Evolutionary conservation across 1,140 invertebrate species (phyloP).

Genomic region (Micrasema longulum): DNA sequence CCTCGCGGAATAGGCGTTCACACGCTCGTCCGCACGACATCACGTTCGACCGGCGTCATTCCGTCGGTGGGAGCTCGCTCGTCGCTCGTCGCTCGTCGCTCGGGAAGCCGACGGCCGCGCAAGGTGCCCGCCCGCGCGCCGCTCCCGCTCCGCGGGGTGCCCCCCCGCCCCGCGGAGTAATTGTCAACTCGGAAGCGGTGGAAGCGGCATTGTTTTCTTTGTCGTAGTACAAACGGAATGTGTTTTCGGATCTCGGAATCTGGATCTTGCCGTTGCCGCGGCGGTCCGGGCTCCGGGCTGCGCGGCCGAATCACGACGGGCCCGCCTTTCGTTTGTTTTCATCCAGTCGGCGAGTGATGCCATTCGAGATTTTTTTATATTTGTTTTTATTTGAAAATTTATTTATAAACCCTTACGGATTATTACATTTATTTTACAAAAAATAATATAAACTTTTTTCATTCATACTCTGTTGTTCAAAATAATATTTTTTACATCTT

Average conservation of each 20-base stretch:
- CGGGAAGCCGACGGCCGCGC: constrained; percentile 10
- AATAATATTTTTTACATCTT: too few relatives aligned
- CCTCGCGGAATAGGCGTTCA: constrained; percentile 21
- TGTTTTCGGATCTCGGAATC: constrained; percentile 6
- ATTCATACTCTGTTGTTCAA: too few relatives aligned
- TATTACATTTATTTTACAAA: too few relatives aligned
- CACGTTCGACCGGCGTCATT: constrained; percentile 33
- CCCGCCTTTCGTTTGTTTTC: too few relatives aligned
- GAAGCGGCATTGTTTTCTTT: constrained; percentile 26
- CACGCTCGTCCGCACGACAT: constrained; percentile 1
- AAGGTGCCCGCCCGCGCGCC: neutral
- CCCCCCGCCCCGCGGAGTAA: constrained; percentile 11
- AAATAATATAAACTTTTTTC: too few relatives aligned
- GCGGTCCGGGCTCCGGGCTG: too few relatives aligned
- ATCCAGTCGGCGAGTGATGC: too few relatives aligned
- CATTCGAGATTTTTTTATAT: too few relatives aligned
- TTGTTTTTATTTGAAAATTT: too few relatives aligned
- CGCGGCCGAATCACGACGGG: too few relatives aligned
- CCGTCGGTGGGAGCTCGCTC: constrained; percentile 1
- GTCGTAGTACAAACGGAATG: constrained; percentile 24
- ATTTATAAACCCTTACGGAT: too few relatives aligned
- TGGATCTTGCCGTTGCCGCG: too few relatives aligned
- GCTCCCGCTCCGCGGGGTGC: constrained; percentile 5
- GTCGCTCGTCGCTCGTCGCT: neutral
- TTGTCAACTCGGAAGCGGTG: constrained; percentile 33